phyloP scores from a whole-genome alignment of 2,888 invertebrate species.

The Pedicia rivosa region DNA sequence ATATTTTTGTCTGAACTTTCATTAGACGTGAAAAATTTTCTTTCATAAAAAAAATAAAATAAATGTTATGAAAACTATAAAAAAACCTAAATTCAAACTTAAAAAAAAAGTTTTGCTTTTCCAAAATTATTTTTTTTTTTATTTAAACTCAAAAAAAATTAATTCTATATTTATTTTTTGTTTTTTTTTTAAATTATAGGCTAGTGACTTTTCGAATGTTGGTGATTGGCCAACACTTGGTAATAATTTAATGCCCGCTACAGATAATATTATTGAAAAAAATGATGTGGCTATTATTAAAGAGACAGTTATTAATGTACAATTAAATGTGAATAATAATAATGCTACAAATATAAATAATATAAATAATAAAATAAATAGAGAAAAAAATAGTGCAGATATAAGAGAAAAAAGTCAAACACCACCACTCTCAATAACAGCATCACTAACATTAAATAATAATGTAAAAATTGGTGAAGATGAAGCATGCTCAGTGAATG shows the following conservation, averaged over 20 bases:
- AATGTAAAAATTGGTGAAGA: constrained; percentile 13
- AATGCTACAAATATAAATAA: not conserved
- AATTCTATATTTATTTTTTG: too few relatives aligned
- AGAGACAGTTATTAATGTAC: not conserved
- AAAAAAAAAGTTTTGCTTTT: too few relatives aligned
- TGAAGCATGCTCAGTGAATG: not conserved
- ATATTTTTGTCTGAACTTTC: too few relatives aligned
- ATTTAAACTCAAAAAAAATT: too few relatives aligned
- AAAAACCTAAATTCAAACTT: too few relatives aligned
- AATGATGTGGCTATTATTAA: not conserved
- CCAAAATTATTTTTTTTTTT: too few relatives aligned
- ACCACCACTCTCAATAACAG: constrained; percentile 2
- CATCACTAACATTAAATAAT: constrained; percentile 16
- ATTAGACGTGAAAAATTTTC: too few relatives aligned
- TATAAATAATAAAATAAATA: constrained; percentile 2
- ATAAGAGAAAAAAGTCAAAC: constrained; percentile 2
- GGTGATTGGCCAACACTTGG: constrained; percentile 66
- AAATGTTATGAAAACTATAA: too few relatives aligned
- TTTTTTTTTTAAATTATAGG: constrained; percentile 42
- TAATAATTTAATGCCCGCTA: constrained; percentile 10
- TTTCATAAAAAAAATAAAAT: too few relatives aligned
- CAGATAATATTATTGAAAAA: constrained; percentile 4
- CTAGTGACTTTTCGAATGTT: constrained; percentile 73
- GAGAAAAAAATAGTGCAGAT: constrained; percentile 3
- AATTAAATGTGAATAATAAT: constrained; percentile 2